These are phyloP conservation scores for Hemiprocne comata DNA, from an alignment of 2,113 vertebrate species.

Conservation along the genomic window DNA sequence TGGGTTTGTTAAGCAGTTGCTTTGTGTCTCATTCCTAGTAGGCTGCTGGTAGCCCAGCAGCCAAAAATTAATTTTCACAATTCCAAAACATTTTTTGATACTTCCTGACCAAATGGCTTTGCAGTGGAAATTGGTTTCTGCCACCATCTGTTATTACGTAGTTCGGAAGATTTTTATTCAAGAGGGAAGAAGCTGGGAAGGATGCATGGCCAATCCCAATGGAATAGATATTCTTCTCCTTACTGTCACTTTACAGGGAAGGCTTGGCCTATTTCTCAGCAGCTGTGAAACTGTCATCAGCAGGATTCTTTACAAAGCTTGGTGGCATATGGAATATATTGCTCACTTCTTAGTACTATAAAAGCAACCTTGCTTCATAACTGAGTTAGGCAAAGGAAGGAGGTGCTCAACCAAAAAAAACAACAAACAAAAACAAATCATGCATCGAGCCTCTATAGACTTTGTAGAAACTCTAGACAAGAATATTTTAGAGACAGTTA, in stretches of 20 bases:
- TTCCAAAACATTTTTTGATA: slow-evolving; percentile 45
- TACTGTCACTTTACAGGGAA: slow-evolving; percentile 16
- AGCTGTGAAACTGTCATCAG: slow-evolving; percentile 67
- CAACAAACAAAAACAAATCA: neutral
- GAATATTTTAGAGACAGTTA: neutral
- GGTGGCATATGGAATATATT: slow-evolving; percentile 61
- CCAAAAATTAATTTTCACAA: slow-evolving; percentile 49
- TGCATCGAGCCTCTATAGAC: slow-evolving; percentile 13
- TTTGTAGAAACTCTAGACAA: slow-evolving; percentile 32
- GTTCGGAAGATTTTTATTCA: slow-evolving; percentile 27
- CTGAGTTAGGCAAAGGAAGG: slow-evolving; percentile 65
- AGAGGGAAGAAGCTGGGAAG: slow-evolving; percentile 38
- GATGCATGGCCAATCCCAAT: neutral
- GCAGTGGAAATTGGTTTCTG: neutral
- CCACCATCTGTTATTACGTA: slow-evolving; percentile 15
- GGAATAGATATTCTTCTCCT: slow-evolving; percentile 9
- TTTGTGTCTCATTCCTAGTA: neutral
- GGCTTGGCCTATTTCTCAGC: slow-evolving; percentile 46
- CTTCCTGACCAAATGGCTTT: slow-evolving; percentile 35
- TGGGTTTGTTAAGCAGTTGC: neutral
- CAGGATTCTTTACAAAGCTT: slow-evolving; percentile 69
- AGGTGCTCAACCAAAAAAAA: slow-evolving; percentile 55
- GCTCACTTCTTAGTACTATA: slow-evolving; percentile 61
- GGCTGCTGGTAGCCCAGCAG: slow-evolving; percentile 8
- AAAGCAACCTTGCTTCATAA: slow-evolving; percentile 57